A percentile compares a stretch with the other conserved stretches of the same genome.
These are phyloP conservation scores for Drosophila anomelani DNA, from an alignment of 2,888 invertebrate genomes.

Conservation along the genomic window DNA sequence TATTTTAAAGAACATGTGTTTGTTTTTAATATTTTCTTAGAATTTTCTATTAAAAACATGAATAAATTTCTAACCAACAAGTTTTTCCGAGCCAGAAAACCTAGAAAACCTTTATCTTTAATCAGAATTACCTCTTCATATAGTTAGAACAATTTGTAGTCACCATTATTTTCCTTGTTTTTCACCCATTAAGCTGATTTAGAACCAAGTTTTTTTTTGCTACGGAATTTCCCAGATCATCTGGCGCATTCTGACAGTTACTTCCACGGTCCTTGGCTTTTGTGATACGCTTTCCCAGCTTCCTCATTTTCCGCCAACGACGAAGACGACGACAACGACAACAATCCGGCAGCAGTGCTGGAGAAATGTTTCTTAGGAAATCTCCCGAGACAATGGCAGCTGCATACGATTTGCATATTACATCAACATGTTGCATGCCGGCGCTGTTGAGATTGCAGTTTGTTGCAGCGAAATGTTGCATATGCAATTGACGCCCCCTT, in stretches of 20 bases:
- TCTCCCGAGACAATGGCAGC: constrained; percentile 62
- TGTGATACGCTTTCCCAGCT: constrained; percentile 38
- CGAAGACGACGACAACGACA: constrained; percentile 11
- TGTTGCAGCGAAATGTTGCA: constrained; percentile 67
- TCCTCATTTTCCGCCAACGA: constrained; percentile 38
- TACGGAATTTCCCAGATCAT: constrained; percentile 12
- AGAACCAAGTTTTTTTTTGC: not conserved
- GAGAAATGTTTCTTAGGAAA: constrained; percentile 59
- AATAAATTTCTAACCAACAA: not conserved
- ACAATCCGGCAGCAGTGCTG: constrained; percentile 10
- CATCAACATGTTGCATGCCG: constrained; percentile 78
- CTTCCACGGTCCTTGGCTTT: constrained; percentile 22
- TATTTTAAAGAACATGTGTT: not conserved
- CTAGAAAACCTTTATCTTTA: not conserved
- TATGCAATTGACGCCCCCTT: constrained; percentile 63
- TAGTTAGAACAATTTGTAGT: constrained; percentile 14
- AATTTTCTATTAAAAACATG: not conserved
- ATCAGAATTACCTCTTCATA: not conserved
- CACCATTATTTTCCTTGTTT: constrained; percentile 1
- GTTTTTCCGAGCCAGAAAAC: not conserved
- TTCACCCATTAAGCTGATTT: constrained; percentile 13
- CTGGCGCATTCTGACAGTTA: constrained; percentile 15
- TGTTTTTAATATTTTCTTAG: not conserved
- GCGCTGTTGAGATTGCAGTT: constrained; percentile 45
- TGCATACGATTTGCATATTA: constrained; percentile 75